phyloP scores from a whole-genome alignment of 2,888 invertebrate genomes.

The Xanthorhoe spadicearia region DNA sequence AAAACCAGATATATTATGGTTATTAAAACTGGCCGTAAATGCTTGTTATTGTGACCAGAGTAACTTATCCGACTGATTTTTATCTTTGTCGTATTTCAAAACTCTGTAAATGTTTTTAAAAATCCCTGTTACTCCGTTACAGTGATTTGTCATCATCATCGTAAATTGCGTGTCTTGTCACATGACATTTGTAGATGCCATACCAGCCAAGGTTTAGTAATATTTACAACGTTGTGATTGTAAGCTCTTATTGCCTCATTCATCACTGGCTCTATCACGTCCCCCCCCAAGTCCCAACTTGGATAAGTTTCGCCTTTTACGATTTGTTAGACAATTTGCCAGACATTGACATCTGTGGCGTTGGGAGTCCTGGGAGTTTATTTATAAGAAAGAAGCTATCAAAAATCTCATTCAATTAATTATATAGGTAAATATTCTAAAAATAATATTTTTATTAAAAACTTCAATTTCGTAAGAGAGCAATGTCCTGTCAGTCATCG shows the following conservation, averaged over 20 bases:
- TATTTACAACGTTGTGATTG: background rate
- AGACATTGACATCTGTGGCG: too few relatives aligned
- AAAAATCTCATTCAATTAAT: too few relatives aligned
- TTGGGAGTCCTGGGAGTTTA: too few relatives aligned
- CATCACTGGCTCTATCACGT: background rate
- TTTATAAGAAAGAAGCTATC: too few relatives aligned
- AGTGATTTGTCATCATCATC: slow-evolving; percentile 23
- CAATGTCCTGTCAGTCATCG: too few relatives aligned
- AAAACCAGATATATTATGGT: too few relatives aligned
- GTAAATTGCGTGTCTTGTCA: slow-evolving; percentile 26
- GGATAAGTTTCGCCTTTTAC: background rate
- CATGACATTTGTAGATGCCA: slow-evolving; percentile 23
- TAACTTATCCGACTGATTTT: background rate
- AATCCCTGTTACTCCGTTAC: slow-evolving; percentile 5
- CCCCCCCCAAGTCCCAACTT: too few relatives aligned
- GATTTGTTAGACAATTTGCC: background rate
- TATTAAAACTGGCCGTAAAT: too few relatives aligned
- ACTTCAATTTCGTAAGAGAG: too few relatives aligned
- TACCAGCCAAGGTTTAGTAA: slow-evolving; percentile 7
- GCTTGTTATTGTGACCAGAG: too few relatives aligned
- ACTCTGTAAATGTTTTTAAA: background rate
- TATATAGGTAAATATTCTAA: too few relatives aligned
- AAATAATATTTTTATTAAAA: too few relatives aligned
- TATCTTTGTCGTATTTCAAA: background rate
- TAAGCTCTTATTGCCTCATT: background rate